Evolutionary conservation across 2,113 vertebrate genomes (phyloP).

Genomic region (Penelope pileata): DNA sequence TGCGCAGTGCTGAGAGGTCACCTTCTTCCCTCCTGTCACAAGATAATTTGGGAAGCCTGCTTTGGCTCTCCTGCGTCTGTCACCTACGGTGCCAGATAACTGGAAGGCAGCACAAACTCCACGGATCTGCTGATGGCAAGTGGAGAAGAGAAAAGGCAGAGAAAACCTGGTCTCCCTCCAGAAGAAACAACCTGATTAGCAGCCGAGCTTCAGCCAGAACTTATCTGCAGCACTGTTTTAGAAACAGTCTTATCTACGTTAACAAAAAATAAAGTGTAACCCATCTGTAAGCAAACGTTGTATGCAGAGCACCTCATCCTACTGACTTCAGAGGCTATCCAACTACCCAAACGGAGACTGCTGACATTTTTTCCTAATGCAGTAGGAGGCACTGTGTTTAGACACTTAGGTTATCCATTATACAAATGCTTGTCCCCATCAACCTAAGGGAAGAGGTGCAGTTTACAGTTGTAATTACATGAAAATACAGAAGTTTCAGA

Average conservation of each 20-base stretch:
- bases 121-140: background rate
- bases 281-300: background rate
- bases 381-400: background rate
- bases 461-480: background rate
- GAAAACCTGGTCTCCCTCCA: background rate
- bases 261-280: background rate
- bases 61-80: background rate
- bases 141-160: background rate
- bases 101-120: background rate
- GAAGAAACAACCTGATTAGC: background rate
- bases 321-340: background rate
- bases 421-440: fast-evolving
- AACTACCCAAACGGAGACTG: background rate
- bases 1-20: constrained; percentile 22
- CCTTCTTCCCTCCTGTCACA: background rate
- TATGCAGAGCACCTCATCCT: background rate
- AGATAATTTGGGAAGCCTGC: background rate
- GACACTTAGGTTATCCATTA: background rate
- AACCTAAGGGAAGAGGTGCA: background rate
- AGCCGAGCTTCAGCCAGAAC: constrained; percentile 1
- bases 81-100: constrained; percentile 1
- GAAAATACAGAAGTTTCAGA: background rate
- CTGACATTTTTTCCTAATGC: background rate
- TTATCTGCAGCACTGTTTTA: background rate
- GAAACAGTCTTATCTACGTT: background rate